phyloP scores from a whole-genome alignment of 2,797 vertebrate species.

The Enteromius treurensis region DNA sequence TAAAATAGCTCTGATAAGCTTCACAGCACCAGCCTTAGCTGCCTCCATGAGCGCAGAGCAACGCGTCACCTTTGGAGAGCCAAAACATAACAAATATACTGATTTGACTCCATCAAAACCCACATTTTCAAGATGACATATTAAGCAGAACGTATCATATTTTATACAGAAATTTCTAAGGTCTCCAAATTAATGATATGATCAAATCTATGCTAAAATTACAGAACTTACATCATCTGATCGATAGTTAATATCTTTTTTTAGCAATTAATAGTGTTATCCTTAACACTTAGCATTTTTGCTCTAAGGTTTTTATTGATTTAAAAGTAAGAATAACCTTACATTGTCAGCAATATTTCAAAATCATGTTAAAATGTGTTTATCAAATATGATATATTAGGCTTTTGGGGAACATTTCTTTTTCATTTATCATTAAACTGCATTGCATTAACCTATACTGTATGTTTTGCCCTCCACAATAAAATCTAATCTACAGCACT shows the following conservation, averaged over 20 bases:
- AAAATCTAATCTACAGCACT: neutral
- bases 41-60: conserved; percentile 84
- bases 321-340: neutral
- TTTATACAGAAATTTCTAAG: neutral
- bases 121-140: neutral
- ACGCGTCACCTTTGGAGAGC: conserved; percentile 73
- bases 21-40: conserved; percentile 70
- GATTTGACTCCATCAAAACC: neutral
- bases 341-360: neutral
- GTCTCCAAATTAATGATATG: neutral
- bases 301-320: neutral
- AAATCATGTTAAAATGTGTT: neutral
- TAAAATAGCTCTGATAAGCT: conserved; percentile 77
- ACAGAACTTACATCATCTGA: neutral
- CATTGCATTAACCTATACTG: neutral
- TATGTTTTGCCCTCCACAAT: neutral
- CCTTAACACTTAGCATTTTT: neutral
- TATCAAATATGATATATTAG: neutral
- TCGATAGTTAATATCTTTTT: neutral
- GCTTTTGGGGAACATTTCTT: neutral
- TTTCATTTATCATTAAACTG: neutral
- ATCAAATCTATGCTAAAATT: neutral
- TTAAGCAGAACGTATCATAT: neutral
- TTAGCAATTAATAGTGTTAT: neutral
- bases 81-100: neutral